Evolutionary conservation across 2,888 invertebrate species (phyloP), one percentile per base, ranked within the genome.

Genomic region (Harmothoe impar): DNA sequence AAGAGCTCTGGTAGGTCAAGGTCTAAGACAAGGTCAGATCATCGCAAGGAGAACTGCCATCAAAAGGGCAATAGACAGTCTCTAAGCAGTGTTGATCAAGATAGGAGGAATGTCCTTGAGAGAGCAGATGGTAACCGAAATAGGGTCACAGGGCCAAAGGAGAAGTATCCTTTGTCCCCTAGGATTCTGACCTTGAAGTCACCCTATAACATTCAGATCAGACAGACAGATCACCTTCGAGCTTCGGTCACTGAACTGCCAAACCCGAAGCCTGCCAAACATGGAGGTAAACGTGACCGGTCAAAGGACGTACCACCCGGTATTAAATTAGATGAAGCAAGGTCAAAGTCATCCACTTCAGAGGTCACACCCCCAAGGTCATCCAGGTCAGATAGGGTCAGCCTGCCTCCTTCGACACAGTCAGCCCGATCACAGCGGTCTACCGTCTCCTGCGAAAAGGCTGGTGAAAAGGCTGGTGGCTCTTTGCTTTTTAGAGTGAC

Each of bases 401-500:
- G 72, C 29, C 31, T 15, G 5, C 72, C 72, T 15, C 29, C 72
- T n/a, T 72, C 72, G 72, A 29, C 72, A 0, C 72, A 72, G 72
- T 72, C 72, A 31, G 72, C 72, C 31, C 72, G 72, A 17, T 72
- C 72, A 23, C 72, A 29, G 15, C 31, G 72, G n/a, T 72, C 72
- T 25, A 29, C 72, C 12, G 7, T 72, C 29, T 72, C 72, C 72
- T 29, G n/a, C 31, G 72, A 72, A 72, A 25, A 72, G 72, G 72
- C 72, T 29, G 72, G 72, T 72, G 72, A 72, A 72, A 25, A 72
- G 72, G 72, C 72, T 72, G 72, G 72, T 72, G 72, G 29, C 31
- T 29, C 72, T 72, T 72, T 72, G 29, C 72, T 72, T 72, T 72
- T 72, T 29, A 15, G 29, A 72, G 72, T 72, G 72, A 29, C 29